Base-by-base conservation (phyloP, 2,888 invertebrate genomes). In the Lordiphosa andalusiaca region DNA sequence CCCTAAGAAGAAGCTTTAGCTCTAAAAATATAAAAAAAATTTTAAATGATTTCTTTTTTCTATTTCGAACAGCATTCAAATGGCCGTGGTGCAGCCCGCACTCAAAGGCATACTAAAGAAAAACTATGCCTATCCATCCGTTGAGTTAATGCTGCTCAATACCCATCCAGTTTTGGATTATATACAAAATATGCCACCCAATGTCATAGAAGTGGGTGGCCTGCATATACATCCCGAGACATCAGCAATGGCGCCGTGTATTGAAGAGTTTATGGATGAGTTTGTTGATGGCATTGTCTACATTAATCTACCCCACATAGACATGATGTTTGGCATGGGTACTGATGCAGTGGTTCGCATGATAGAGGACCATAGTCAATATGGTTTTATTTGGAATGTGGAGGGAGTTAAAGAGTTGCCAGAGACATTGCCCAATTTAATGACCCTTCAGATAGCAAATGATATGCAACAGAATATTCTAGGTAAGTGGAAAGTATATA, bases 301-400 rank as follows among this genome's bases (percentile, higher is more conserved):
- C 12, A 84, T 90, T 12, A 86, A 87, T 6, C 61, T 90, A 23
- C 68, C 71, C 0, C 16, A 73, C 7, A 47, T 83, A 10, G 41
- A 80, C 1, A 59, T 88, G 9, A 65, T 85, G 10, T 67, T 69
- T n/a, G 56, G 63, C 1, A 16, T 65, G 9, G 75, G 74, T 2
- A 4, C 54, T 0, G 46, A 72, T 5, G 71, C 73, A 0, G 60
- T 89, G 23, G 13, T 87, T 2, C 40, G 65, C 0, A 86, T 84
- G 39, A 82, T 90, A 38, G 39, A 58, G 5, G 53, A 81, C 6
- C 64, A 89, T 19, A 68, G 72, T 0, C 74, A 87, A 2, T 88
- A 87, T 56, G 77, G 87, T 9, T 88, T 90, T 16, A 47, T 90
- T 3, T 90, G 88, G 89, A 90, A 89, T 71, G 82, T 84, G 35